A percentile compares a stretch with the other conserved stretches of the same genome.
Conservation (phyloP, 2,888 invertebrate species). For the Dinocampus coccinellae region DNA sequence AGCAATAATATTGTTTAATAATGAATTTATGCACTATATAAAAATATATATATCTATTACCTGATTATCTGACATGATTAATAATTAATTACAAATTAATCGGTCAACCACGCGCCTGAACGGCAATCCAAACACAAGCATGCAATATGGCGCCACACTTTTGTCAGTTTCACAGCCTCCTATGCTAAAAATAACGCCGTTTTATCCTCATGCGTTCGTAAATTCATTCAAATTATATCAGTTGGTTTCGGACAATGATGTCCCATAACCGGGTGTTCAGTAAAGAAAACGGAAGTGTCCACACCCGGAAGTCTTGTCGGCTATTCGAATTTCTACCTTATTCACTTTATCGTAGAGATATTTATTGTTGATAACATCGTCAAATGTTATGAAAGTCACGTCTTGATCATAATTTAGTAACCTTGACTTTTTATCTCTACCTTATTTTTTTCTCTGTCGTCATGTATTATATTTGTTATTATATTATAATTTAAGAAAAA, state of each 20-base stretch:
- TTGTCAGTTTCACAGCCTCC: constrained; percentile 61
- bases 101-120: constrained; percentile 67
- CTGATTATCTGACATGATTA: constrained; percentile 67
- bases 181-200: constrained; percentile 28
- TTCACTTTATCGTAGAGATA: no score
- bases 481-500: no score
- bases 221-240: neutral
- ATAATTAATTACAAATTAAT: constrained; percentile 55
- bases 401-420: no score
- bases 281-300: neutral
- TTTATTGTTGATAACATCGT: no score
- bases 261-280: neutral
- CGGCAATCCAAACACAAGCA: constrained; percentile 67
- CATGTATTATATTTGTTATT: no score
- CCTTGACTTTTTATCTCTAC: no score
- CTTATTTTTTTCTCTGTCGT: no score
- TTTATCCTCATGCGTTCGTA: constrained; percentile 1
- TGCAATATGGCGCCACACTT: constrained; percentile 68
- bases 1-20: neutral
- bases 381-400: no score
- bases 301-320: no score
- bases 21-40: neutral
- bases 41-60: constrained; percentile 45
- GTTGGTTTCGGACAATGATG: neutral
- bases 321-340: no score